Percentiles rank a stretch among this genome's conserved stretches.
Evolutionary conservation across 2,797 vertebrate species (phyloP).

Genomic region (Halcyon smyrnensis): DNA sequence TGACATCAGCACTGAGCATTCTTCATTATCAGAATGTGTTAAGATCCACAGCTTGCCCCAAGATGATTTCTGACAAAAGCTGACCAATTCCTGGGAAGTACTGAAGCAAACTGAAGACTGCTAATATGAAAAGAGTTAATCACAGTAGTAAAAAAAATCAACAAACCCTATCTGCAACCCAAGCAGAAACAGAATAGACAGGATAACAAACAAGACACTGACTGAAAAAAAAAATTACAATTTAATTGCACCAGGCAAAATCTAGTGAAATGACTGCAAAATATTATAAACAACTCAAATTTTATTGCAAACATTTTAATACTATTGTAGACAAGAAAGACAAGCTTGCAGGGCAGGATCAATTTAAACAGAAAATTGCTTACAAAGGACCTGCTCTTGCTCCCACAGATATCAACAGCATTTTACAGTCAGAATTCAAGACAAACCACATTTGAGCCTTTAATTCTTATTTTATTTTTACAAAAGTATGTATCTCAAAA

Average conservation of each 20-base stretch:
- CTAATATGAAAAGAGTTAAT: not conserved
- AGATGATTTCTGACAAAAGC: not conserved
- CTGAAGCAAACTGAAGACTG: not conserved
- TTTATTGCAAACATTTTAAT: slow-evolving; percentile 36
- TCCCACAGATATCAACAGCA: not conserved
- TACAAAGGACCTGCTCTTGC: not conserved
- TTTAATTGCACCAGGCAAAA: not conserved
- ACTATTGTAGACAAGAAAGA: not conserved
- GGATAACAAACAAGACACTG: not conserved
- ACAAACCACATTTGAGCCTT: not conserved
- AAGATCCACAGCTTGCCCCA: not conserved
- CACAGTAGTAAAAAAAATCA: not conserved
- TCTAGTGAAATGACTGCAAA: not conserved
- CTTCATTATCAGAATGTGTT: not conserved
- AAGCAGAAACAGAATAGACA: not conserved
- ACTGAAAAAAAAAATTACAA: not conserved
- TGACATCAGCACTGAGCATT: not conserved
- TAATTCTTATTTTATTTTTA: not conserved
- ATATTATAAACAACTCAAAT: not conserved
- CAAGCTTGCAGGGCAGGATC: not conserved
- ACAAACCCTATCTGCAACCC: not conserved
- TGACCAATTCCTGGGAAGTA: not conserved
- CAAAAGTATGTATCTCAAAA: not conserved
- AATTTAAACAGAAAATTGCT: not conserved
- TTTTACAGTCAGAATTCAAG: not conserved